Conservation (phyloP, 92 coral and sea anemone species). For the Palythoa grandiflora region DNA sequence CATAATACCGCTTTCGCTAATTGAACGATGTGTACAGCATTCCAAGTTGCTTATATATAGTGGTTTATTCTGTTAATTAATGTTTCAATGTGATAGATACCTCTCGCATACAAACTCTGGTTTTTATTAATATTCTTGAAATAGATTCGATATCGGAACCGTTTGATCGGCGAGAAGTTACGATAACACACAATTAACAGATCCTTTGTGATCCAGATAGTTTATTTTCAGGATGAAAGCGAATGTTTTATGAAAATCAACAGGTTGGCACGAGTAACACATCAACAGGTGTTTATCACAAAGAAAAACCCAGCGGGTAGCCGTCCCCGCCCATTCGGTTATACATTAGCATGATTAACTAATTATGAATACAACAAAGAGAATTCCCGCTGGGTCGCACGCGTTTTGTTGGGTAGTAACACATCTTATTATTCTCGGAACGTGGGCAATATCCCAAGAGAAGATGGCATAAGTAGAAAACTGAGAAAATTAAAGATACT, state of each 20-base stretch:
- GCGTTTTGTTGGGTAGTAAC: not conserved
- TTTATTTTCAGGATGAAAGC: slow-evolving; percentile 26
- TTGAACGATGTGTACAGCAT: no score
- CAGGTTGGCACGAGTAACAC: slow-evolving; percentile 29
- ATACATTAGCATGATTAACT: slow-evolving; percentile 18
- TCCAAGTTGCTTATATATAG: no score
- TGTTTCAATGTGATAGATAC: no score
- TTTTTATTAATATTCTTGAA: not conserved
- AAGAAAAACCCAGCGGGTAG: not conserved
- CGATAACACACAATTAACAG: not conserved
- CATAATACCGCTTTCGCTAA: no score
- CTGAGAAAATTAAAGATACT: no score
- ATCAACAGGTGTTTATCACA: slow-evolving; percentile 27
- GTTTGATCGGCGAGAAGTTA: not conserved
- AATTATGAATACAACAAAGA: not conserved
- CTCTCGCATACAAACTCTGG: no score
- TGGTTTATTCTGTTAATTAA: no score
- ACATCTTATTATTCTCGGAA: not conserved
- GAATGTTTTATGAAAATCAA: slow-evolving; percentile 16
- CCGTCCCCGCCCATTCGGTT: slow-evolving; percentile 8
- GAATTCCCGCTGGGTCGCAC: slow-evolving; percentile 8
- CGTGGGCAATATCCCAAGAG: slow-evolving; percentile 4
- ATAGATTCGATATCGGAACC: not conserved
- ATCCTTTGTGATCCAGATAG: not conserved
- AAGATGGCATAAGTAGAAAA: no score